Percentiles rank a stretch among this genome's conserved stretches.
Evolutionary conservation across 2,888 invertebrate genomes (phyloP).

Genomic region (Dorcus parallelipipedus): DNA sequence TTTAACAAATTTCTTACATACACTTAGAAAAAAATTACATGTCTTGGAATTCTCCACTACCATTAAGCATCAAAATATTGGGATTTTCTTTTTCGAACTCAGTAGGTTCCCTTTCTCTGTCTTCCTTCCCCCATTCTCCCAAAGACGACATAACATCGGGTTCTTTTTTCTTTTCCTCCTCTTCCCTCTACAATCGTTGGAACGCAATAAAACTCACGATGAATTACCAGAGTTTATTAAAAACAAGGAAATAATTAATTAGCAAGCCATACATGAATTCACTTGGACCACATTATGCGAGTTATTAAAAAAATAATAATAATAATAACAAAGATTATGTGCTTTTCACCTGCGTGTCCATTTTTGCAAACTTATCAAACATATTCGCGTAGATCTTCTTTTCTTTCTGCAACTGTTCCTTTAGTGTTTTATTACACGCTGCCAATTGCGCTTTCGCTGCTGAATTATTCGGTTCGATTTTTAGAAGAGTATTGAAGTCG

Average conservation of each 20-base stretch:
- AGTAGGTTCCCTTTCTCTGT: conserved; percentile 67
- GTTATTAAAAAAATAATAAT: background rate
- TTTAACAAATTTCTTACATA: no score
- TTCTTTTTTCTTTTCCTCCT: conserved; percentile 61
- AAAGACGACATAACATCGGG: conserved; percentile 72
- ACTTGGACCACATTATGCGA: no score
- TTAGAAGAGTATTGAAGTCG: conserved; percentile 74
- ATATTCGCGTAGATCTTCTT: conserved; percentile 89
- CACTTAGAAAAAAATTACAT: conserved; percentile 51
- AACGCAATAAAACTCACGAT: conserved; percentile 22
- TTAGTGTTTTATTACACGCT: conserved; percentile 69
- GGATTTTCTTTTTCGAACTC: conserved; percentile 77
- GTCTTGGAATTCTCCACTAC: conserved; percentile 71
- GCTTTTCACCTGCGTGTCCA: conserved; percentile 66
- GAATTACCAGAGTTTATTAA: conserved; percentile 11
- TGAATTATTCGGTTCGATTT: conserved; percentile 81
- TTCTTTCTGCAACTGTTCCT: conserved; percentile 74
- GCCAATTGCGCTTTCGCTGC: conserved; percentile 78
- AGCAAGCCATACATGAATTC: background rate
- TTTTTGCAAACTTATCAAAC: conserved; percentile 89
- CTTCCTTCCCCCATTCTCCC: conserved; percentile 71
- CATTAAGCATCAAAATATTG: conserved; percentile 71
- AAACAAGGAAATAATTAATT: background rate
- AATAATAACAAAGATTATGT: background rate
- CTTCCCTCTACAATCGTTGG: conserved; percentile 61